Conservation (phyloP, 2,113 vertebrate genomes). For the Callipepla californica region DNA sequence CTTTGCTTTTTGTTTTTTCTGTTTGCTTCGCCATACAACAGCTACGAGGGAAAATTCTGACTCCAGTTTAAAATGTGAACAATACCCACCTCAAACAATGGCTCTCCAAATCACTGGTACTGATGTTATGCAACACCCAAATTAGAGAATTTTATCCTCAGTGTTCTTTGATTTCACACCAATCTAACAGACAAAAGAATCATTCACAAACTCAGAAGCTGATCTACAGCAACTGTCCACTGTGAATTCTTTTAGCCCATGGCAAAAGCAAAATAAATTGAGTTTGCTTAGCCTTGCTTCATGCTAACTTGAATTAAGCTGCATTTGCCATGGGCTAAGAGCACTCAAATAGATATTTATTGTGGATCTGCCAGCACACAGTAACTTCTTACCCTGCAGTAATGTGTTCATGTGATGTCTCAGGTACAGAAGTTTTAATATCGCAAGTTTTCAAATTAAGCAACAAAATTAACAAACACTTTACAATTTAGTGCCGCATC, state of each 20-base stretch:
- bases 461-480: neutral
- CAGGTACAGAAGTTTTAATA: neutral
- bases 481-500: neutral
- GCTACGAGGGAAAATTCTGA: neutral
- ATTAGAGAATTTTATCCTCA: neutral
- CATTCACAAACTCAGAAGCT: neutral
- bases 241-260: conserved; percentile 1
- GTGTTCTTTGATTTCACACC: conserved; percentile 20
- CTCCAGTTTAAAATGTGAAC: neutral
- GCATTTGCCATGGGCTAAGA: conserved; percentile 42
- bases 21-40: neutral
- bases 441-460: neutral
- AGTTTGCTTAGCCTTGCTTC: neutral
- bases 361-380: neutral
- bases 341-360: neutral
- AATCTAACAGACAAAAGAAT: neutral
- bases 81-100: neutral
- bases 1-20: neutral
- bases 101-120: neutral
- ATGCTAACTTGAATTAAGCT: conserved; percentile 57
- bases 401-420: neutral
- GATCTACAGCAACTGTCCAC: neutral
- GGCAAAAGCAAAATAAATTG: conserved; percentile 24
- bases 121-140: neutral
- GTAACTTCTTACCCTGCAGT: neutral